Base-by-base conservation (phyloP, 2,888 invertebrate species). In the Dynastes grantii region DNA sequence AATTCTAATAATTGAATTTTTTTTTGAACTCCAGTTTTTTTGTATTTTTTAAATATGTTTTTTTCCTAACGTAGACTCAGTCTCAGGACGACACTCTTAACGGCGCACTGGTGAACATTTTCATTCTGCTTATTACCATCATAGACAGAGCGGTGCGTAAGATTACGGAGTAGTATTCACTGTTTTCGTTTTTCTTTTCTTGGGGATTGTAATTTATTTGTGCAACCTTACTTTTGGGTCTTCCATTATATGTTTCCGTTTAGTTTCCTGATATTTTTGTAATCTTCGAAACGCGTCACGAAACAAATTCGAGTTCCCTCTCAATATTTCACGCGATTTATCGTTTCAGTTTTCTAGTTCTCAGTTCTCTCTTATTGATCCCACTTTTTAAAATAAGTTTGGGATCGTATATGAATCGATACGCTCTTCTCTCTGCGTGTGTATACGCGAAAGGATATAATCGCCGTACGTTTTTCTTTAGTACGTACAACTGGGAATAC, bases 1-100 rank as follows among this genome's bases (percentile, higher is more conserved):
- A 77, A 76, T 71, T 78, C 81, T 79, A 80, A 80, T 82, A 82
- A 82, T 82, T 82, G 83, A 81, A 82, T 80, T 40, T 68, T 77
- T 78, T 79, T 82, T 82, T 81, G 81, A 81, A 81, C 81, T 81
- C 80, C 75, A 61, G 77, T 80, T 80, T 78, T 71, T 68, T 53
- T 51, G 49, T 68, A 51, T 49, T 49, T 68, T 51, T 68, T 68
- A 16, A 49, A 32, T 40, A 9, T 67, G 27, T 45, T 67, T n/a
- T 64, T 29, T 13, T 68, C 63, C 68, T 80, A 75, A 53, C 73
- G 40, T 75, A 75, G 73, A 63, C 61, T 78, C 80, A 78, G 78
- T 75, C 75, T 78, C 78, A 75, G 63, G 61, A 63, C 67, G 37
- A 77, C 77, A 53, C 63, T 49, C 40, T 22, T 55, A 22, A 40